Conservation (phyloP, 2,797 vertebrate species). For the Synaphobranchus kaupii region DNA sequence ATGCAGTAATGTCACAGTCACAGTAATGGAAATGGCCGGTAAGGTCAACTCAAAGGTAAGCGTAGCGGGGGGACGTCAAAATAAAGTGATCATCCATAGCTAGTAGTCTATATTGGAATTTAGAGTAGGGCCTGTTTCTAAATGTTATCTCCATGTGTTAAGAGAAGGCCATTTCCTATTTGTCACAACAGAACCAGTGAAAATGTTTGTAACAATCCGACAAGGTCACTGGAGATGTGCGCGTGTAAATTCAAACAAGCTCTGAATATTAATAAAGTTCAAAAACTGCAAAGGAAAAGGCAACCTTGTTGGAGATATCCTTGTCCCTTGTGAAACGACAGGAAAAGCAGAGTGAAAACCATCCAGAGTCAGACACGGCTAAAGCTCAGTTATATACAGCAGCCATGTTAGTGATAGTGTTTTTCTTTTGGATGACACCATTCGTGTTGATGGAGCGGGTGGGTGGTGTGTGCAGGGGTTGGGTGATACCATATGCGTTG, state of each 20-base stretch:
- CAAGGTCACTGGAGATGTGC: neutral
- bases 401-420: neutral
- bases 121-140: neutral
- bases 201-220: neutral
- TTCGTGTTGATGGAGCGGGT: neutral
- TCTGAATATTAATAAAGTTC: neutral
- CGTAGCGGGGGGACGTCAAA: too few species aligned
- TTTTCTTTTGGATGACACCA: neutral
- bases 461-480: neutral
- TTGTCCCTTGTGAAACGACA: neutral
- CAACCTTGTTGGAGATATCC: neutral
- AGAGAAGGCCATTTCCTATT: neutral
- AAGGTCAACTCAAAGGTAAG: neutral
- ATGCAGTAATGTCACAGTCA: too few species aligned
- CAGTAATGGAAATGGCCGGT: neutral
- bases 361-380: neutral
- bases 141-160: neutral
- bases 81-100: neutral
- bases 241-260: neutral
- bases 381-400: neutral
- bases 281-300: neutral
- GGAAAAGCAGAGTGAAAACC: neutral
- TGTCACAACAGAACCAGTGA: neutral
- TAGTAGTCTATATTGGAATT: neutral
- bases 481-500: neutral